Percentiles rank a stretch among this genome's conserved stretches.
Conservation (phyloP, 2,113 vertebrate species). For the Atrichornis clamosus region DNA sequence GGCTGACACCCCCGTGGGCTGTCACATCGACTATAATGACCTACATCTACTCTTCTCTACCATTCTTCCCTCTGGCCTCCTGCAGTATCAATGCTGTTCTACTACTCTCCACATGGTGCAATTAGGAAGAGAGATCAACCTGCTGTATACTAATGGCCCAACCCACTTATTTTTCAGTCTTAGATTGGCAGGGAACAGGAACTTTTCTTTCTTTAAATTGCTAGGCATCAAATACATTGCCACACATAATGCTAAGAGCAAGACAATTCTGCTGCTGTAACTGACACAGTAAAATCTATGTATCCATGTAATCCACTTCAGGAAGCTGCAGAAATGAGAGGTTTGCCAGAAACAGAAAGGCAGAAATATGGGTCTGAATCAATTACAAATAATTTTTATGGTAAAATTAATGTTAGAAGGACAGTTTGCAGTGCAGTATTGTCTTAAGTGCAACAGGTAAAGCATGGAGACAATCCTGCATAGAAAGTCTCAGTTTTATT, state of each 20-base stretch:
- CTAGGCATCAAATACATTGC: background rate
- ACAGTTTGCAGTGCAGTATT: background rate
- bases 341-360: background rate
- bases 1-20: conserved; percentile 15
- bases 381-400: background rate
- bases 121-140: background rate
- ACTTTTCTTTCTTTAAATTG: background rate
- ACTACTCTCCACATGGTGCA: background rate
- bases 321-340: background rate
- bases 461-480: background rate
- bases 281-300: background rate
- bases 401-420: background rate
- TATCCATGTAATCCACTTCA: background rate
- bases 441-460: background rate
- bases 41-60: conserved; percentile 1
- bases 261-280: background rate
- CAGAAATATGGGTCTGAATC: background rate
- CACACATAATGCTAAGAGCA: background rate
- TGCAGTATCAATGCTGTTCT: background rate
- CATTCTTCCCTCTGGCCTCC: background rate
- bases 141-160: background rate
- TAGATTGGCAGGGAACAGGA: background rate
- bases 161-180: background rate
- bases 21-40: conserved; percentile 17
- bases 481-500: background rate